phyloP scores from a whole-genome alignment of 2,888 invertebrate genomes.

The Andrena trimmerana region DNA sequence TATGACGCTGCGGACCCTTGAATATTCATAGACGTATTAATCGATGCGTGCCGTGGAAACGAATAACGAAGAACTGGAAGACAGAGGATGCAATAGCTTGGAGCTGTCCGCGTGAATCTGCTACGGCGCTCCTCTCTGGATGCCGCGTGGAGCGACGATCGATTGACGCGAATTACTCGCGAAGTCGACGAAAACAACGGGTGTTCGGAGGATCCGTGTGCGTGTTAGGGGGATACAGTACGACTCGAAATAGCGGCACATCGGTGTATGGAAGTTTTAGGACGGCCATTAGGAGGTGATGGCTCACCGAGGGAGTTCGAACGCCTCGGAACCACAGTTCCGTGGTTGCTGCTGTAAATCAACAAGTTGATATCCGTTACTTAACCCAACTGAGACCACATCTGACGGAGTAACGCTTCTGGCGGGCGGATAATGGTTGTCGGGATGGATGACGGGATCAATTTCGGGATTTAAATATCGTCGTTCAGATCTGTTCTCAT shows the following conservation, averaged over 20 bases:
- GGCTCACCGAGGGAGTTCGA: constrained; percentile 72
- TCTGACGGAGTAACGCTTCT: constrained; percentile 43
- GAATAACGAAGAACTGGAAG: constrained; percentile 6
- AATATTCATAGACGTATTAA: constrained; percentile 50
- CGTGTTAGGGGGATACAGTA: constrained; percentile 20
- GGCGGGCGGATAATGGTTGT: constrained; percentile 47
- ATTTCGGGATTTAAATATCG: constrained; percentile 14
- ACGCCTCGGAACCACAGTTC: constrained; percentile 75
- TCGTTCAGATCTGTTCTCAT: neutral
- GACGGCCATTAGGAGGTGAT: constrained; percentile 72
- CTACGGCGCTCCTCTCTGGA: neutral
- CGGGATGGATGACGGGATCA: constrained; percentile 7
- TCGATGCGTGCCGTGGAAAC: constrained; percentile 1
- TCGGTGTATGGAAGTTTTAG: constrained; percentile 72
- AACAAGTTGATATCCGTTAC: constrained; percentile 83
- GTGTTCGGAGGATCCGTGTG: constrained; percentile 4
- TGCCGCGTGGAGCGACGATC: neutral
- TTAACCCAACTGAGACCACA: constrained; percentile 63
- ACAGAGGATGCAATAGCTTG: neutral
- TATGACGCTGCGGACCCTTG: constrained; percentile 15
- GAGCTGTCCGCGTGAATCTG: neutral
- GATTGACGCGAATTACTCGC: neutral
- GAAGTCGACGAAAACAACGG: constrained; percentile 15
- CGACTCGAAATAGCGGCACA: constrained; percentile 51
- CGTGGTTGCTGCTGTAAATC: constrained; percentile 81